Percentiles rank a stretch among this genome's conserved stretches.
phyloP scores from a whole-genome alignment of 2,113 vertebrate species.

The Cyanoliseus patagonus region DNA sequence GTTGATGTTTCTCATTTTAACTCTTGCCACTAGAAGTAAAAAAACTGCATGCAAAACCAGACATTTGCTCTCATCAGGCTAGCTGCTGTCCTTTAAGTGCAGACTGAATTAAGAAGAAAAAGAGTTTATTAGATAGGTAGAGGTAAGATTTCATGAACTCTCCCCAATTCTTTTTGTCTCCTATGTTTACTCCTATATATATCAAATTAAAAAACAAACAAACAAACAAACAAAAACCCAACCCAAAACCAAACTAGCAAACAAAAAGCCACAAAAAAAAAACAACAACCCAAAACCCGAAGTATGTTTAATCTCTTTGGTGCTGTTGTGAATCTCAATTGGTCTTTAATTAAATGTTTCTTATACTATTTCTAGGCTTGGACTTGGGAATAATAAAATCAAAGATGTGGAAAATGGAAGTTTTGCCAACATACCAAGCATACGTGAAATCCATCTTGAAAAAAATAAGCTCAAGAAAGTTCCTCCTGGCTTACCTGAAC shows the following conservation, averaged over 20 bases:
- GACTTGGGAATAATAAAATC: slow-evolving; percentile 92
- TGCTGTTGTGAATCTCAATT: neutral
- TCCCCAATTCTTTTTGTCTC: neutral
- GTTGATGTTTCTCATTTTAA: neutral
- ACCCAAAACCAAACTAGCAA: too few species aligned
- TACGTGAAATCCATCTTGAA: slow-evolving; percentile 92
- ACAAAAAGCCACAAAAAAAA: neutral
- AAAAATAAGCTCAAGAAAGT: slow-evolving; percentile 92
- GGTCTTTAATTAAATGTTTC: neutral
- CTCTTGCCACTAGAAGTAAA: neutral
- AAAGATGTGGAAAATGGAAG: slow-evolving; percentile 94
- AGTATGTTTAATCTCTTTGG: neutral
- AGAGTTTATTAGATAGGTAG: neutral
- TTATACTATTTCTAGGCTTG: slow-evolving; percentile 79
- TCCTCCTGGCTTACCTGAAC: slow-evolving; percentile 84
- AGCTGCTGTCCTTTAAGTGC: neutral
- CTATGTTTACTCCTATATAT: neutral
- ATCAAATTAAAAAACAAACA: neutral
- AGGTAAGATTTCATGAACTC: neutral
- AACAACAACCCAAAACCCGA: too few species aligned
- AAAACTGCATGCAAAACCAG: neutral
- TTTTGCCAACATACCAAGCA: slow-evolving; percentile 82
- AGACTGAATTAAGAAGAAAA: neutral
- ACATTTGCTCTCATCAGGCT: neutral
- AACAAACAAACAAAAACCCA: too few species aligned